phyloP scores from a whole-genome alignment of 2,797 vertebrate genomes.

The Gastrophryne carolinensis region DNA sequence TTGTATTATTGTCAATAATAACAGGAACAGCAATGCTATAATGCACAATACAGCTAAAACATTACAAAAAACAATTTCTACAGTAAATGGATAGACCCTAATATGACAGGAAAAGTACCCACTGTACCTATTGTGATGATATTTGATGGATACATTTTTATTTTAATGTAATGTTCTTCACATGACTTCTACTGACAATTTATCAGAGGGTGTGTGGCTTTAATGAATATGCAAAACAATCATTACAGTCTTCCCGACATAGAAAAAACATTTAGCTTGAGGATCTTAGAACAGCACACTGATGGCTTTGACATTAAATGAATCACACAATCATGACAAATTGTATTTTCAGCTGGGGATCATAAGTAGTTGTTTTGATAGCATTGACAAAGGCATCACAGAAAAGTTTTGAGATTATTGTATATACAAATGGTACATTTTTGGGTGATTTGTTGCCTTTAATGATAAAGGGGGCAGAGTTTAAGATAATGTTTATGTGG shows the following conservation, averaged over 20 bases:
- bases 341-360: conserved; percentile 19
- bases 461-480: too few species aligned
- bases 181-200: conserved; percentile 10
- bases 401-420: conserved; percentile 16
- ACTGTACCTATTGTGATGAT: not conserved
- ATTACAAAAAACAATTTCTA: too few species aligned
- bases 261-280: conserved; percentile 12
- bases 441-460: conserved; percentile 23
- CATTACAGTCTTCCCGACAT: conserved; percentile 28
- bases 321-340: conserved; percentile 23
- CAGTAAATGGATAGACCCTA: not conserved
- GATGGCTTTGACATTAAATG: conserved; percentile 23
- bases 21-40: too few species aligned
- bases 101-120: not conserved
- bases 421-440: conserved; percentile 12
- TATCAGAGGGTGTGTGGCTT: conserved; percentile 25
- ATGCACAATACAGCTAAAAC: too few species aligned
- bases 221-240: conserved; percentile 32
- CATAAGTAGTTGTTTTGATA: conserved; percentile 24
- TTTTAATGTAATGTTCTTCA: conserved; percentile 1
- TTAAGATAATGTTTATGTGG: too few species aligned
- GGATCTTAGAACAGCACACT: conserved; percentile 22
- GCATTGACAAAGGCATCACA: conserved; percentile 27
- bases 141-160: conserved; percentile 3
- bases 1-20: too few species aligned